Evolutionary conservation across 1,140 invertebrate genomes (phyloP).

Genomic region (Chymomyza costata): DNA sequence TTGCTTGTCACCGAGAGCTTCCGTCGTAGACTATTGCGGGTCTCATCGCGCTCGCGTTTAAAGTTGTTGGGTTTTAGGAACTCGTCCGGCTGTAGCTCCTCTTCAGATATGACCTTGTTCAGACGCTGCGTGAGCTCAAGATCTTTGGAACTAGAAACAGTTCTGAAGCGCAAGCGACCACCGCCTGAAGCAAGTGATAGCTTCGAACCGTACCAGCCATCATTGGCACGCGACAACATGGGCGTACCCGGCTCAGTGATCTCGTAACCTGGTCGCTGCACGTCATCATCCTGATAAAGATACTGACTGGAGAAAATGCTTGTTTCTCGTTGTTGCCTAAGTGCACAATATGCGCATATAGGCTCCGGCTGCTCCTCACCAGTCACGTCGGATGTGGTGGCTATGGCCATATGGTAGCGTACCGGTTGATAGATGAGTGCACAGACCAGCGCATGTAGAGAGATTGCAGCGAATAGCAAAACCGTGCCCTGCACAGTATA

Average conservation of each 20-base stretch:
- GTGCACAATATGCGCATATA: conserved; percentile 63
- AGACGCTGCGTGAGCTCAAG: conserved; percentile 50
- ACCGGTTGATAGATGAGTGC: conserved; percentile 80
- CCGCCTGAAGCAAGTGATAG: conserved; percentile 51
- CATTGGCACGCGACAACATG: conserved; percentile 81
- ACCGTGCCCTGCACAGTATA: conserved; percentile 79
- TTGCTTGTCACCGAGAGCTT: background rate
- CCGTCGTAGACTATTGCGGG: conserved; percentile 5
- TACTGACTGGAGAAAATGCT: conserved; percentile 81
- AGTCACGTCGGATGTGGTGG: background rate
- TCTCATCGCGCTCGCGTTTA: conserved; percentile 56
- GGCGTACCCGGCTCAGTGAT: conserved; percentile 80
- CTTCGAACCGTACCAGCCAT: conserved; percentile 79
- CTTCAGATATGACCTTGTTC: conserved; percentile 46
- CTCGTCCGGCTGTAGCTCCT: conserved; percentile 21
- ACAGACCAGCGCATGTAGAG: conserved; percentile 78
- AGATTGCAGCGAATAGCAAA: conserved; percentile 78
- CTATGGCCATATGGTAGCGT: conserved; percentile 76
- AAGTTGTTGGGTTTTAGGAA: conserved; percentile 65
- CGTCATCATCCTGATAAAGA: conserved; percentile 81
- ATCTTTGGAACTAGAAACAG: conserved; percentile 64
- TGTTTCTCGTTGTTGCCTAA: conserved; percentile 63
- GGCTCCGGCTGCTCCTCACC: conserved; percentile 10
- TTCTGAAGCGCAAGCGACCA: conserved; percentile 48
- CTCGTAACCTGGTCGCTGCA: conserved; percentile 79